Percentiles rank a stretch among this genome's conserved stretches.
These are phyloP conservation scores for Erethizon dorsatum DNA, from an alignment of 2,797 vertebrate species.

Conservation along the genomic window DNA sequence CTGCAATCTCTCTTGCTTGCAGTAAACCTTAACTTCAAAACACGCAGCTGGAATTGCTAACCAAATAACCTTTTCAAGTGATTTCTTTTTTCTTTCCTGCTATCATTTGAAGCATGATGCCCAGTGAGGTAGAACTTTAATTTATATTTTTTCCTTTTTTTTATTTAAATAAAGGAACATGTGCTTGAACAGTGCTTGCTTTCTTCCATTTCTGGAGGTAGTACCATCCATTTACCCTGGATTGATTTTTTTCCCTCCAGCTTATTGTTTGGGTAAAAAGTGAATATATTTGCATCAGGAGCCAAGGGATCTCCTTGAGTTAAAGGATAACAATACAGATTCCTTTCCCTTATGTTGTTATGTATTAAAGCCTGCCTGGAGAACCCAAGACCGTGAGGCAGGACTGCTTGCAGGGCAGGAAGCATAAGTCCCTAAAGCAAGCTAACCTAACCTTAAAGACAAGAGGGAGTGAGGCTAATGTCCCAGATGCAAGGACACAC, in stretches of 20 bases:
- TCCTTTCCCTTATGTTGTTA: neutral
- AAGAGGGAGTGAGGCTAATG: neutral
- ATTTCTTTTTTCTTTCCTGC: conserved; percentile 57
- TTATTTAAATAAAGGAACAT: conserved; percentile 44
- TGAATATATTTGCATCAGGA: neutral
- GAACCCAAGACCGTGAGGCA: neutral
- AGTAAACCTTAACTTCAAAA: conserved; percentile 67
- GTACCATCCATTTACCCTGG: neutral
- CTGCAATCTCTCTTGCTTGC: conserved; percentile 3
- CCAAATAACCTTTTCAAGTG: conserved; percentile 70
- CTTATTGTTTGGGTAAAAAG: neutral
- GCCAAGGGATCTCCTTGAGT: too few relatives aligned
- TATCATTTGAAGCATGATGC: conserved; percentile 11
- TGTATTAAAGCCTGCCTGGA: neutral
- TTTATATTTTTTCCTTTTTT: neutral
- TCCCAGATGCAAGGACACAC: neutral
- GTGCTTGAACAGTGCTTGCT: neutral
- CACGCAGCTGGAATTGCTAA: conserved; percentile 49
- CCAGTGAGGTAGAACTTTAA: conserved; percentile 71
- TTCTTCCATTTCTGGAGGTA: neutral
- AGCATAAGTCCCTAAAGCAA: neutral
- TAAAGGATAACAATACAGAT: neutral
- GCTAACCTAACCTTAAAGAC: neutral
- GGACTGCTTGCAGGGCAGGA: neutral
- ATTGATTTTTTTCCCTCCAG: neutral